A percentile compares a stretch with the other conserved stretches of the same genome.
Conservation (phyloP, 92 coral and sea anemone species). For the Porites divaricata region DNA sequence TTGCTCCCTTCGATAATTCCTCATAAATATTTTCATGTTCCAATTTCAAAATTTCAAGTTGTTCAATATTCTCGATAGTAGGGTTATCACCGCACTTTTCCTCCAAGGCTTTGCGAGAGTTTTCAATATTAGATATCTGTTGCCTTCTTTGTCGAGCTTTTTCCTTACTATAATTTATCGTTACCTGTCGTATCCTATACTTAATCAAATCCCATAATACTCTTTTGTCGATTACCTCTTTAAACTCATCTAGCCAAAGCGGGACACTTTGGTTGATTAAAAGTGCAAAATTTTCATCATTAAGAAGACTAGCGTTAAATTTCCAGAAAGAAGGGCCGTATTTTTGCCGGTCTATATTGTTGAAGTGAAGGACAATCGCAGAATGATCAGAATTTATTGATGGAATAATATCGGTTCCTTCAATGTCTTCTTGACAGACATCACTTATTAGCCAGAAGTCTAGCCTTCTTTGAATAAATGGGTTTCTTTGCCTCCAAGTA, state of each 20-base stretch:
- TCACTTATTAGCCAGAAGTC: slow-evolving; percentile 53
- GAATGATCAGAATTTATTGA: slow-evolving; percentile 7
- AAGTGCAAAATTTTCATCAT: too few relatives aligned
- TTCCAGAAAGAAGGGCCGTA: too few relatives aligned
- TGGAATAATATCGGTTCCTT: slow-evolving; percentile 3
- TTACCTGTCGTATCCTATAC: slow-evolving; percentile 13
- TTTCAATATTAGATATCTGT: slow-evolving; percentile 10
- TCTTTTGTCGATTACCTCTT: too few relatives aligned
- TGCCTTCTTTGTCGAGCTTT: slow-evolving; percentile 14
- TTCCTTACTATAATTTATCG: slow-evolving; percentile 6
- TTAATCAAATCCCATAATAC: slow-evolving; percentile 40
- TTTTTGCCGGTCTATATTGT: too few relatives aligned
- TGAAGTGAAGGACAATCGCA: too few relatives aligned
- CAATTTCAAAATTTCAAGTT: slow-evolving; percentile 34
- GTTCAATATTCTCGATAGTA: slow-evolving; percentile 26
- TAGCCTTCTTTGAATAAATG: slow-evolving; percentile 34
- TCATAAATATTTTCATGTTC: slow-evolving; percentile 34
- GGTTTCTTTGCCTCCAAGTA: slow-evolving; percentile 49
- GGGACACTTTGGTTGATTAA: too few relatives aligned
- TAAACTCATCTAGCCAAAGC: too few relatives aligned
- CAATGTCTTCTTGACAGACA: slow-evolving; percentile 30
- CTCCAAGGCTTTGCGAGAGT: neutral
- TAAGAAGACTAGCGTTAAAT: too few relatives aligned
- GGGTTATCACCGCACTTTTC: neutral
- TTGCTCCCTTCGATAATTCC: slow-evolving; percentile 43